phyloP scores from a whole-genome alignment of 2,113 vertebrate species.

The Cynocephalus volans region DNA sequence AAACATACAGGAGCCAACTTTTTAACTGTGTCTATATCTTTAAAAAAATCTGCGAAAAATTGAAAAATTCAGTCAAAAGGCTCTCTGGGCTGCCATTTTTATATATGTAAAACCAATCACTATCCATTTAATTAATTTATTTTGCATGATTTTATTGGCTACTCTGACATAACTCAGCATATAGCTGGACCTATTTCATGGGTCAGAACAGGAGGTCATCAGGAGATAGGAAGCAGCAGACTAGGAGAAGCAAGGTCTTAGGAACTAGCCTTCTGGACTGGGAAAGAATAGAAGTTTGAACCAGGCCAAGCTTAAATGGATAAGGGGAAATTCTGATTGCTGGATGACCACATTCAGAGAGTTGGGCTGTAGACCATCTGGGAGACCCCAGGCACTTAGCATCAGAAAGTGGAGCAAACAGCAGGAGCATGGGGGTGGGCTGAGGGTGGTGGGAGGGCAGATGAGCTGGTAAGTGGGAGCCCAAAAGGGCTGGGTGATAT shows the following conservation, averaged over 20 bases:
- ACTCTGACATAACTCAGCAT: not conserved
- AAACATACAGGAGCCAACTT: not conserved
- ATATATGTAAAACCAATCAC: not conserved
- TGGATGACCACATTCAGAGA: not conserved
- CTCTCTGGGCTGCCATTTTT: not conserved
- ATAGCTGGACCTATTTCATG: not conserved
- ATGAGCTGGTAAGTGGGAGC: not conserved
- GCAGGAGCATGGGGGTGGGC: not conserved
- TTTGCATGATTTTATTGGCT: conserved; percentile 1
- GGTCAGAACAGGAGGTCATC: not conserved
- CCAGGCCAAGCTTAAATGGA: not conserved
- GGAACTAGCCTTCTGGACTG: not conserved
- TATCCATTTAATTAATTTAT: not conserved
- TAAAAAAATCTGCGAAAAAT: not conserved
- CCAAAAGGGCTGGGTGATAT: not conserved
- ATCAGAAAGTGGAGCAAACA: not conserved
- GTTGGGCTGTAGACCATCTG: not conserved
- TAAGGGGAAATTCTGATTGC: not conserved
- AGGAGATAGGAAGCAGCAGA: not conserved
- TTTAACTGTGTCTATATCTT: not conserved
- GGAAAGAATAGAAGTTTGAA: conserved; percentile 24
- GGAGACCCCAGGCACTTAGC: not conserved
- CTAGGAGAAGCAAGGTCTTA: not conserved
- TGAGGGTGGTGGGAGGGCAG: not conserved
- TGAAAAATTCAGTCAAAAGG: not conserved